Conservation (phyloP, 2,113 vertebrate species). For the Xiphias gladius region DNA sequence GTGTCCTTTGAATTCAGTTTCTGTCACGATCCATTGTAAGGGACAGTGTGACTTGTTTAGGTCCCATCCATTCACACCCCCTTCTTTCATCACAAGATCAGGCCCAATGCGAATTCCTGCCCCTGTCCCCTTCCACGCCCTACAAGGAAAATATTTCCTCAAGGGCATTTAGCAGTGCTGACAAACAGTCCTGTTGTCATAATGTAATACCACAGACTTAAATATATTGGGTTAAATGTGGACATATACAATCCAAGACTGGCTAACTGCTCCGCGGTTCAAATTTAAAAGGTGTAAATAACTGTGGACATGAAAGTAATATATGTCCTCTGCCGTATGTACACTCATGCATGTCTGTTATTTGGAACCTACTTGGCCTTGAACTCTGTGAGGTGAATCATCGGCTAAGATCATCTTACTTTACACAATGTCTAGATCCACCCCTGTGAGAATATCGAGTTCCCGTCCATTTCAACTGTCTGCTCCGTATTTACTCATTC, state of each 20-base stretch:
- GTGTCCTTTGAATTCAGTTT: neutral
- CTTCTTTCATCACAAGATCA: slow-evolving; percentile 54
- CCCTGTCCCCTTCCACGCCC: slow-evolving; percentile 35
- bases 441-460: slow-evolving; percentile 21
- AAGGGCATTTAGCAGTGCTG: slow-evolving; percentile 25
- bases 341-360: neutral
- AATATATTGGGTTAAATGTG: slow-evolving; percentile 30
- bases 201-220: neutral
- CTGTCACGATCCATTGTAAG: neutral
- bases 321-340: neutral
- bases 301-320: slow-evolving; percentile 12
- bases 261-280: slow-evolving; percentile 16
- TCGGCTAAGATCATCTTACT: slow-evolving; percentile 14
- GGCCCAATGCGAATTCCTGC: slow-evolving; percentile 45
- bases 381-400: slow-evolving; percentile 9
- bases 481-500: slow-evolving; percentile 7
- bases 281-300: slow-evolving; percentile 54
- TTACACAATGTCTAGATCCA: neutral
- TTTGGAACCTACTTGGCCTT: slow-evolving; percentile 15
- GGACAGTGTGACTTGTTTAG: neutral
- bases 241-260: slow-evolving; percentile 7
- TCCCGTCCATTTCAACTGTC: neutral
- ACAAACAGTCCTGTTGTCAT: slow-evolving; percentile 29
- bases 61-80: slow-evolving; percentile 29
- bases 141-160: slow-evolving; percentile 49